Base-by-base conservation (phyloP, 2,888 invertebrate species). In the Eupithecia dodoneata region DNA sequence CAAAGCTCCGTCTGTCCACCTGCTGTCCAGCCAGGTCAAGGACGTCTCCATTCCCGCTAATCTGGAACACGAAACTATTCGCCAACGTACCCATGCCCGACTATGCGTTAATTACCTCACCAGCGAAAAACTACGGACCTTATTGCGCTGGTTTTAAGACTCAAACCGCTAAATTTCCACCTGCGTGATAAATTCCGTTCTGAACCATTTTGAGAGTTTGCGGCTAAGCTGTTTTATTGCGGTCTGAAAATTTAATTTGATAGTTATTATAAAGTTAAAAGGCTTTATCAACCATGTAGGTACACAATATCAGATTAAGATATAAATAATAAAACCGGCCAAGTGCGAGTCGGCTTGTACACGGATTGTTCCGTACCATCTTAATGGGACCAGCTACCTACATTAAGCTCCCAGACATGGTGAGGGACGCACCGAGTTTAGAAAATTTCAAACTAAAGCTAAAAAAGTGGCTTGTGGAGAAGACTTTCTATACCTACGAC, bases 11-110 rank as follows among this genome's bases (percentile, higher is more conserved):
- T n/a, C n/a, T 71, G 77, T 76, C 55, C 59, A 77, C 79, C 77
- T 74, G 74, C 76, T 52, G 30, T 49, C 4, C 63, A n/a, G 59
- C 12, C 77, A 44, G 79, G 79, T 81, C 81, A 81, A 82, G 81
- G 82, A 72, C 80, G 77, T n/a, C 74, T 75, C 80, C 81, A 80
- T 82, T 79, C 80, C 74, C 78, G 75, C 75, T 79, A 75, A 81
- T 80, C 81, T 80, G 80, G 75, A 79, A 47, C 78, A 72, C 76
- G 70, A 77, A 80, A 81, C 78, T 80, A 80, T 80, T 80, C 77
- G 75, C 76, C 73, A 73, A 75, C 79, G 49, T 74, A 77, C 76
- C 76, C 78, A 78, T 78, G 74, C 74, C 72, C 73, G 78, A 74
- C 76, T 80, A 72, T 78, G 78, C 80, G 80, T 81, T 81, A 79